Evolutionary conservation across 2,888 invertebrate genomes (phyloP).

Genomic region (Thysanoteuthis rhombus): DNA sequence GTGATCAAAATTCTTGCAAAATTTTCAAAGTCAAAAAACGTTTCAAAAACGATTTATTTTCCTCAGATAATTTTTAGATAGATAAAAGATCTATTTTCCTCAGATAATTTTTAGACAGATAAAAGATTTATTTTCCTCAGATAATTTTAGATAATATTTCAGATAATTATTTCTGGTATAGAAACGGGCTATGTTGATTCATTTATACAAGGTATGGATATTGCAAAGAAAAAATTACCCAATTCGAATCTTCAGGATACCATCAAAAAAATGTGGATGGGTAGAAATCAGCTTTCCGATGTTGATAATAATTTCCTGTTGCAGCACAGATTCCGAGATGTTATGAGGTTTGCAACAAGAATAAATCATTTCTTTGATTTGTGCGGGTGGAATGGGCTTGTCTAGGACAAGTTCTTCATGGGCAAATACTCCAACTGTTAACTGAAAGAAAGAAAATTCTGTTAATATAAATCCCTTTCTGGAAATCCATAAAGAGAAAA

Average conservation of each 20-base stretch:
- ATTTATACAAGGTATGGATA: too few species aligned
- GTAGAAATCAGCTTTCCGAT: conserved; percentile 93
- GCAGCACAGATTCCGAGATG: conserved; percentile 89
- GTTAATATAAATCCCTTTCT: too few species aligned
- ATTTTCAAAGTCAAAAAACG: not conserved
- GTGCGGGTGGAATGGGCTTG: conserved; percentile 95
- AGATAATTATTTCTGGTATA: too few species aligned
- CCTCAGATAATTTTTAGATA: too few species aligned
- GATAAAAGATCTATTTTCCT: too few species aligned
- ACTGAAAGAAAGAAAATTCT: conserved; percentile 63
- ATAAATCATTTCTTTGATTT: conserved; percentile 93
- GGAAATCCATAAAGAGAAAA: not conserved
- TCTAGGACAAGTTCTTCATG: conserved; percentile 91
- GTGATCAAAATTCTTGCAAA: not conserved
- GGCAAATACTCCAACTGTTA: conserved; percentile 93
- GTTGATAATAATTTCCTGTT: conserved; percentile 92
- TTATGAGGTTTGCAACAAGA: conserved; percentile 75
- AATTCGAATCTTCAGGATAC: conserved; percentile 84
- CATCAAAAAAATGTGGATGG: conserved; percentile 91
- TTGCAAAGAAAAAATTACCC: conserved; percentile 71
- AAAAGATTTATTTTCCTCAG: too few species aligned
- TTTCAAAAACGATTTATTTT: too few species aligned
- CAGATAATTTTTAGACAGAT: too few species aligned
- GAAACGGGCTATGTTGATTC: too few species aligned
- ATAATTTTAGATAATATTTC: too few species aligned